A percentile compares a stretch with the other conserved stretches of the same genome.
Evolutionary conservation across 2,888 invertebrate genomes (phyloP).

Genomic region (Drosophila setosimentum): DNA sequence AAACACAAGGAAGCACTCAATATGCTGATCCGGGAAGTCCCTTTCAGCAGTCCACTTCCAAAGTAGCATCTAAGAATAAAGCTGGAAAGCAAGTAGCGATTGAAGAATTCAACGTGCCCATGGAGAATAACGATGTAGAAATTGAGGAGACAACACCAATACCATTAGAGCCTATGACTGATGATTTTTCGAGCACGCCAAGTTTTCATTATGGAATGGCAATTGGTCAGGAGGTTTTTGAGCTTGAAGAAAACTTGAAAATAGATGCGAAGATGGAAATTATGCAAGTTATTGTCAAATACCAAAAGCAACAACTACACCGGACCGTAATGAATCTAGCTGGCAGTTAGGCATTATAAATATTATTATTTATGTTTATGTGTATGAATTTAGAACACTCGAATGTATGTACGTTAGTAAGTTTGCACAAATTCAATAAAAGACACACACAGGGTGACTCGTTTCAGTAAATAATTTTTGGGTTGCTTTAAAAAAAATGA

Average conservation of each 20-base stretch:
- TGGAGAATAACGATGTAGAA: conserved; percentile 44
- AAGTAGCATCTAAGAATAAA: background rate
- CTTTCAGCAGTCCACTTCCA: background rate
- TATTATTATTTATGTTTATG: background rate
- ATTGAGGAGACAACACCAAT: conserved; percentile 48
- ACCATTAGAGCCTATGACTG: conserved; percentile 23
- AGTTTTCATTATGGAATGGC: conserved; percentile 58
- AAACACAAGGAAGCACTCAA: conserved; percentile 9
- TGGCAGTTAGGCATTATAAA: conserved; percentile 21
- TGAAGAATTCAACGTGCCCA: conserved; percentile 49
- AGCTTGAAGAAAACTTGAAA: conserved; percentile 44
- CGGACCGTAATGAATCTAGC: conserved; percentile 41
- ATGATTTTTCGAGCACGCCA: conserved; percentile 34
- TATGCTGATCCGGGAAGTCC: background rate
- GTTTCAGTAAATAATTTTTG: conserved; percentile 1
- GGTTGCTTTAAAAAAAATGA: background rate
- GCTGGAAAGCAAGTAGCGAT: conserved; percentile 26
- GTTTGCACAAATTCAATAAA: background rate
- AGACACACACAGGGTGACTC: conserved; percentile 22
- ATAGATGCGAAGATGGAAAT: conserved; percentile 60
- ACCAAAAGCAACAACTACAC: conserved; percentile 53
- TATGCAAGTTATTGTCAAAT: conserved; percentile 56
- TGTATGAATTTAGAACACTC: background rate
- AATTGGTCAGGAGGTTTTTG: conserved; percentile 55
- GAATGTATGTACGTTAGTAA: background rate